Conservation (phyloP, 2,888 invertebrate species). For the Acleris sparsana region DNA sequence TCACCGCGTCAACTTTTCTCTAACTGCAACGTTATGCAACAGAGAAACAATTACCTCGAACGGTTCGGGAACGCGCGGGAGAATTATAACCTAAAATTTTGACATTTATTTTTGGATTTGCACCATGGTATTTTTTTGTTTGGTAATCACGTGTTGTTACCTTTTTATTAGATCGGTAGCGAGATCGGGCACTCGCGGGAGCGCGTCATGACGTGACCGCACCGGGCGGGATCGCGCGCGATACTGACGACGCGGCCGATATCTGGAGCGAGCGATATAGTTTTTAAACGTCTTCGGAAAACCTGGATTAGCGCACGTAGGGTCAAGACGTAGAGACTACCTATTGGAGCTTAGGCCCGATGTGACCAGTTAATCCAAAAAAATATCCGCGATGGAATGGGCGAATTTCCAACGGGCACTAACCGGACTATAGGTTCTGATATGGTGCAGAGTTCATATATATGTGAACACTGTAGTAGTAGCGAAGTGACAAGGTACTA, state of each 20-base stretch:
- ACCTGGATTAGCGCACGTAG: conserved; percentile 45
- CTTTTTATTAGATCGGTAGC: conserved; percentile 63
- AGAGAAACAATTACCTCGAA: conserved; percentile 55
- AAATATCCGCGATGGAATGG: no score
- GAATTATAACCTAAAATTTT: conserved; percentile 63
- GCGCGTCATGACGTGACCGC: conserved; percentile 64
- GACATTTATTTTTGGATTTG: conserved; percentile 54
- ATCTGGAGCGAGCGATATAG: conserved; percentile 62
- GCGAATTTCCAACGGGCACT: no score
- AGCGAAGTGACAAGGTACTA: no score
- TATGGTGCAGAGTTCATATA: no score
- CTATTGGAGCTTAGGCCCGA: no score
- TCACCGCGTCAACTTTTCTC: conserved; percentile 72
- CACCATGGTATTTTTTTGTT: conserved; percentile 52
- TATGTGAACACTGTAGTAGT: no score
- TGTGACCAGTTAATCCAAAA: no score
- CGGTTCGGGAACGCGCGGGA: conserved; percentile 60
- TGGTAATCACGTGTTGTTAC: conserved; percentile 64
- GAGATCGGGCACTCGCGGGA: conserved; percentile 58
- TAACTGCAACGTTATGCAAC: conserved; percentile 80
- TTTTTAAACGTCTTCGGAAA: conserved; percentile 58
- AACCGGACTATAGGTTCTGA: no score
- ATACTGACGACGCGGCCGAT: conserved; percentile 60
- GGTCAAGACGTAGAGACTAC: background rate
- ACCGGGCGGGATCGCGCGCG: conserved; percentile 66